These are phyloP conservation scores for human DNA, from an alignment of 2,113 vertebrate genomes.

Conservation along the genomic window DNA sequence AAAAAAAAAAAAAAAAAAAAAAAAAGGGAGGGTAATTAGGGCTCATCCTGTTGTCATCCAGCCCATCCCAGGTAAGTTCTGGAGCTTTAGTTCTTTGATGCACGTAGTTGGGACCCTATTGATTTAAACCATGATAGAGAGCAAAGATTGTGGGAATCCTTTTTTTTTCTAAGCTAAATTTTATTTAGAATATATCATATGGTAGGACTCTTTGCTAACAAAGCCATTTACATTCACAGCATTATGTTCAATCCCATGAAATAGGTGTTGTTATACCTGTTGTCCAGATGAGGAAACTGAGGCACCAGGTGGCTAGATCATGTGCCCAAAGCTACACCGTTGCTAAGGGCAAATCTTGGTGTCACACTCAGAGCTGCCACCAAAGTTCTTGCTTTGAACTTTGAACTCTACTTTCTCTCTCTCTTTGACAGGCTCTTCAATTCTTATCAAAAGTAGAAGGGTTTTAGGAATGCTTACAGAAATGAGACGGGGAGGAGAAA, in stretches of 20 bases:
- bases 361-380: neutral
- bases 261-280: neutral
- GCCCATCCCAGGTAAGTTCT: neutral
- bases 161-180: neutral
- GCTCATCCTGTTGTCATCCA: neutral
- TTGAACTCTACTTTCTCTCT: neutral
- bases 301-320: too few species aligned
- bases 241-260: neutral
- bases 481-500: neutral
- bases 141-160: neutral
- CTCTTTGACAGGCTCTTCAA: neutral
- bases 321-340: neutral
- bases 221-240: neutral
- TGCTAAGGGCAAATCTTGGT: neutral
- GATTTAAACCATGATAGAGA: neutral
- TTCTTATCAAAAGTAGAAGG: neutral
- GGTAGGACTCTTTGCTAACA: neutral
- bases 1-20: too few species aligned
- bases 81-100: neutral
- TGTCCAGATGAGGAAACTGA: neutral
- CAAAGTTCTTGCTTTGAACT: neutral
- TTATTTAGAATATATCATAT: neutral
- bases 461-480: conserved; percentile 13
- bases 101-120: neutral
- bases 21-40: neutral